Base-by-base conservation (phyloP, 2,888 invertebrate genomes). In the Bursaphelenchus okinawaensis region DNA sequence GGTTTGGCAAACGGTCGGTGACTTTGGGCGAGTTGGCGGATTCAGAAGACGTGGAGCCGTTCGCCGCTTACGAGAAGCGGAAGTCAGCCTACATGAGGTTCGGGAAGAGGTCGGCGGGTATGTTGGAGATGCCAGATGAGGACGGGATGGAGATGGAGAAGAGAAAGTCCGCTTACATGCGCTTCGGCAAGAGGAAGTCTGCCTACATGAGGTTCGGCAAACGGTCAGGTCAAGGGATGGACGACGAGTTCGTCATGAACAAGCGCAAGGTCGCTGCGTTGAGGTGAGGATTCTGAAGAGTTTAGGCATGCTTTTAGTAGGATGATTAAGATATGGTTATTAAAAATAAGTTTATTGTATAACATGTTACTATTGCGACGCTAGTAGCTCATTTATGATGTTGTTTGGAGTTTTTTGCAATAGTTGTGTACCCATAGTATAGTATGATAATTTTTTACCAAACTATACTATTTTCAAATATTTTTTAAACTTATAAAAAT, bases 181-280 rank as follows among this genome's bases (percentile, higher is more conserved):
- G 74, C 3, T 69, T 74, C 59, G 75, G 72, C 62, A 78, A 78
- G 69, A 69, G 78, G 63, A 78, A 78, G 69, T 71, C 71, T 55
- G 78, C 78, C 22, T 69, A 69, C 68, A 74, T 71, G 73, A 55
- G 71, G 54, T 71, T 58, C 59, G 70, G 50, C 20, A 72, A 56
- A 24, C 68, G 67, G 7, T 71, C 67, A 16, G 60, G 29, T 20
- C 28, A 12, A 19, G 19, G 7, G 64, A 12, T 8, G 68, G 23
- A 1, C 66, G n/a, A 57, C 54, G 23, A 27, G 16, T 23, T 51
- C 24, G 4, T 63, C 19, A 65, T 62, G 61, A 23, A 62, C 22
- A 62, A 62, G 62, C 61, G 62, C 20, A 62, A 62, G 29, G 28
- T 63, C 9, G 62, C 62, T 22, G 27, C 61, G 4, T 19, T 62